A percentile compares a stretch with the other conserved stretches of the same genome.
phyloP scores from a whole-genome alignment of 1,140 invertebrate species.

The Physella acuta region DNA sequence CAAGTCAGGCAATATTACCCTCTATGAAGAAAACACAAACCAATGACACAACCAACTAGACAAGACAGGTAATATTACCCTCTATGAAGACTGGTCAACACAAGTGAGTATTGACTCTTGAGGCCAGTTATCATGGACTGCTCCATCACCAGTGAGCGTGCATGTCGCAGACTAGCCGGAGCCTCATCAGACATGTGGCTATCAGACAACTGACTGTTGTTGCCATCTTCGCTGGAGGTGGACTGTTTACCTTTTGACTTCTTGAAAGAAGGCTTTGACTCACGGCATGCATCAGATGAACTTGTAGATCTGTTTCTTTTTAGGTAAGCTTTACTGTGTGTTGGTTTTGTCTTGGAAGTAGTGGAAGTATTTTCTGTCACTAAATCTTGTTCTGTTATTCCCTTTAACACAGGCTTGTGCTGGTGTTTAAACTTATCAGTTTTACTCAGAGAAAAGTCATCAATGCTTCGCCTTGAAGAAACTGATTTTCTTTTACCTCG shows the following conservation, averaged over 20 bases:
- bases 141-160: constrained; percentile 13
- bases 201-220: background rate
- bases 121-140: background rate
- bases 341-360: too few species aligned
- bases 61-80: constrained; percentile 35
- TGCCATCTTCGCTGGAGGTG: background rate
- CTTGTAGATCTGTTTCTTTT: too few species aligned
- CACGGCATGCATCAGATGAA: too few species aligned
- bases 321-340: too few species aligned
- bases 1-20: background rate
- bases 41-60: background rate
- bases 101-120: constrained; percentile 30
- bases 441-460: too few species aligned
- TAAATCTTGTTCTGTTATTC: too few species aligned
- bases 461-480: too few species aligned
- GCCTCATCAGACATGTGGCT: background rate
- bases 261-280: too few species aligned
- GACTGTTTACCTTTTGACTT: background rate
- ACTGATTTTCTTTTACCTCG: too few species aligned
- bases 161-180: constrained; percentile 6
- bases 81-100: constrained; percentile 52
- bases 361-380: too few species aligned
- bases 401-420: too few species aligned
- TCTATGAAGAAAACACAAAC: background rate
- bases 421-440: too few species aligned